phyloP scores from a whole-genome alignment of 2,113 vertebrate genomes.

The Lycaon pictus region DNA sequence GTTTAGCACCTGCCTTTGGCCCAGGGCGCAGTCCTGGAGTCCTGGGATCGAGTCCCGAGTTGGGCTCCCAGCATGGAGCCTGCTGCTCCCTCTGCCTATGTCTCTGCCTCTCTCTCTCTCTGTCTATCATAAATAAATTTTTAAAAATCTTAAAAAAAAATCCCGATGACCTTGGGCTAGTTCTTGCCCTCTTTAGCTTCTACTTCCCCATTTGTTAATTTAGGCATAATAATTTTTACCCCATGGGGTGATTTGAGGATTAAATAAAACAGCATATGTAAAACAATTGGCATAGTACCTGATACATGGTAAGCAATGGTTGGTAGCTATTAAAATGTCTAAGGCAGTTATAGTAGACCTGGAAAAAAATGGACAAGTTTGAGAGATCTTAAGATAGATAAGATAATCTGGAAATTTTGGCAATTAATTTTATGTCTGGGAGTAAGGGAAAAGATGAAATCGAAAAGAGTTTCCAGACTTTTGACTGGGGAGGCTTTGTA shows the following conservation, averaged over 20 bases:
- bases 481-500: background rate
- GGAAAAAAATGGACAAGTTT: background rate
- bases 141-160: background rate
- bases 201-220: background rate
- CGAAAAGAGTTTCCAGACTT: background rate
- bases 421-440: background rate
- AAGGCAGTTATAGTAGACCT: background rate
- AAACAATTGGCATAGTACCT: background rate
- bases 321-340: background rate
- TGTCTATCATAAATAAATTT: too few relatives aligned
- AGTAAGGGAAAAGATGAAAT: background rate
- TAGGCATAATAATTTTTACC: background rate
- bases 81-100: too few relatives aligned
- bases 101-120: too few relatives aligned
- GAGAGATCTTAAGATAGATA: background rate
- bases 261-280: background rate
- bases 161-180: background rate
- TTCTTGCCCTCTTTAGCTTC: background rate
- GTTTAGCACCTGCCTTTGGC: too few relatives aligned
- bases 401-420: background rate
- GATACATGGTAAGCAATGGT: background rate
- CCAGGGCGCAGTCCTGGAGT: too few relatives aligned
- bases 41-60: too few relatives aligned
- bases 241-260: background rate
- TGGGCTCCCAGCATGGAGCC: too few relatives aligned